Conservation (phyloP, 2,113 vertebrate genomes). For the Callionymus lyra region DNA sequence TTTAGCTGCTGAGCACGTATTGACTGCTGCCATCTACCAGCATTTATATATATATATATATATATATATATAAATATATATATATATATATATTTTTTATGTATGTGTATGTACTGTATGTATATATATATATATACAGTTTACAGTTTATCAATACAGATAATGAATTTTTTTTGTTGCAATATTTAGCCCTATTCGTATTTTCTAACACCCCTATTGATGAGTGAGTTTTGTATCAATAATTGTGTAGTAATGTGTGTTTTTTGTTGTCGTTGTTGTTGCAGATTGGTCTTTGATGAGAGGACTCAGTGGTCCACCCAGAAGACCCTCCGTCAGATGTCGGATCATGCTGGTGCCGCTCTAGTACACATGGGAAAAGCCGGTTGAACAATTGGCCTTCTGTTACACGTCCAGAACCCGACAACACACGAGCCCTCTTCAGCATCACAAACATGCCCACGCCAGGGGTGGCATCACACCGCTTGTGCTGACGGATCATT, state of each 20-base stretch:
- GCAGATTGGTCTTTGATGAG: constrained; percentile 19
- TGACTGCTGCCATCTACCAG: too few relatives aligned
- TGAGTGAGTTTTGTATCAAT: too few relatives aligned
- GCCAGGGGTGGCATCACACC: constrained; percentile 34
- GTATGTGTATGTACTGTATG: too few relatives aligned
- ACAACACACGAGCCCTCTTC: background rate
- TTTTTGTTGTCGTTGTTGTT: constrained; percentile 25
- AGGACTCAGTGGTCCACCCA: constrained; percentile 9
- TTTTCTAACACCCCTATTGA: too few relatives aligned
- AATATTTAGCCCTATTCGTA: too few relatives aligned
- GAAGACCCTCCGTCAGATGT: background rate
- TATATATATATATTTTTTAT: too few relatives aligned
- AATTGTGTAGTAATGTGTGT: background rate
- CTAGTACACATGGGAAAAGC: constrained; percentile 31
- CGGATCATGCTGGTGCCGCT: constrained; percentile 34
- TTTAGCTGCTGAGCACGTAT: too few relatives aligned
- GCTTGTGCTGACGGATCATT: constrained; percentile 52
- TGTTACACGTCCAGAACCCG: constrained; percentile 6
- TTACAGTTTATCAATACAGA: too few relatives aligned
- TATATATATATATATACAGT: too few relatives aligned
- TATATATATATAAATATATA: too few relatives aligned
- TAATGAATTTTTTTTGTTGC: too few relatives aligned
- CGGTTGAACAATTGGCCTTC: constrained; percentile 15
- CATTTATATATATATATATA: too few relatives aligned
- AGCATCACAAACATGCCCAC: constrained; percentile 35